phyloP scores from a whole-genome alignment of 2,113 vertebrate genomes.

The Circaetus cinerascens region DNA sequence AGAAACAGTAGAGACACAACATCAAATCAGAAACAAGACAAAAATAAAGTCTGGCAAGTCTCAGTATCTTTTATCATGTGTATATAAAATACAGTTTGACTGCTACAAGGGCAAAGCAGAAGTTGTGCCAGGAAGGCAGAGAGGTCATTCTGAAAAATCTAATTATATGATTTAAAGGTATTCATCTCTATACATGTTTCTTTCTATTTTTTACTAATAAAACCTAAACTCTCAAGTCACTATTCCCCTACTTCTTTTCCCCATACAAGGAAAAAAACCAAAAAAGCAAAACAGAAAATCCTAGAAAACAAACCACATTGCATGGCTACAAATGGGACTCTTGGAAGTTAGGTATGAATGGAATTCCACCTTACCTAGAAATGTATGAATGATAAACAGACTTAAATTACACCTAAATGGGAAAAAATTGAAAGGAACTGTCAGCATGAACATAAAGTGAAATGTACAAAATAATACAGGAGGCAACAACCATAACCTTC shows the following conservation, averaged over 20 bases:
- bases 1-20: background rate
- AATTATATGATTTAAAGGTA: background rate
- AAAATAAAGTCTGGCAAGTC: background rate
- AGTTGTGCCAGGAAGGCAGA: background rate
- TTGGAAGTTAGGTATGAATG: constrained; percentile 72
- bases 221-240: background rate
- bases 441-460: constrained; percentile 80
- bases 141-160: background rate
- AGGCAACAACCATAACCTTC: constrained; percentile 44
- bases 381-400: constrained; percentile 91
- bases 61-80: background rate
- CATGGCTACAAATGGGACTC: constrained; percentile 52
- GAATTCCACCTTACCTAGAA: constrained; percentile 96
- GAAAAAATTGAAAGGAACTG: constrained; percentile 81
- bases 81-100: background rate
- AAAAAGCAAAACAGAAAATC: background rate
- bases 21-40: background rate
- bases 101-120: background rate
- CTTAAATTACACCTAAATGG: constrained; percentile 96
- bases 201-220: background rate
- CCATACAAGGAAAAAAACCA: background rate
- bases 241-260: background rate
- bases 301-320: constrained; percentile 31
- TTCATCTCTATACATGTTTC: background rate
- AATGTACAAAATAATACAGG: constrained; percentile 69